Percentiles rank a stretch among this genome's conserved stretches.
Evolutionary conservation across 1,140 invertebrate species (phyloP).

Genomic region (Caenorhabditis remanei): DNA sequence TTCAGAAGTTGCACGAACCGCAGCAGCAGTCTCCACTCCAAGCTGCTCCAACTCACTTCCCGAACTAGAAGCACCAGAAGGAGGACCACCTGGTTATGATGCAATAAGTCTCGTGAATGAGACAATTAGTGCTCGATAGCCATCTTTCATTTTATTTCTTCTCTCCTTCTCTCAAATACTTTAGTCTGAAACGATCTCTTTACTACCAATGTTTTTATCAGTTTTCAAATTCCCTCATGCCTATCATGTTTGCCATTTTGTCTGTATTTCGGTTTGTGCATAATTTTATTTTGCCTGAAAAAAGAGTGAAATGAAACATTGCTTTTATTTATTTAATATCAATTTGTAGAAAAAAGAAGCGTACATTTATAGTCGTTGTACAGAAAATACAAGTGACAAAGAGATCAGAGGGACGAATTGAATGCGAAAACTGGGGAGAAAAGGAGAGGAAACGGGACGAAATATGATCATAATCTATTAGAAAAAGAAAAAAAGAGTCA

Average conservation of each 20-base stretch:
- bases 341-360: neutral
- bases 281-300: neutral
- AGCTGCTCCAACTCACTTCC: neutral
- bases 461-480: neutral
- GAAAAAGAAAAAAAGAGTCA: neutral
- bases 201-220: neutral
- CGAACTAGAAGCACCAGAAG: conserved; percentile 35
- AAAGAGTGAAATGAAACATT: conserved; percentile 1
- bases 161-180: neutral
- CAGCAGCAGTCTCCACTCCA: neutral
- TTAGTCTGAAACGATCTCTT: neutral
- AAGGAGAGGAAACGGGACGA: neutral
- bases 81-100: conserved; percentile 44
- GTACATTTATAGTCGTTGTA: conserved; percentile 41
- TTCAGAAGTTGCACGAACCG: conserved; percentile 1
- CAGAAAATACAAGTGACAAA: conserved; percentile 41
- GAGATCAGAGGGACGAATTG: conserved; percentile 29
- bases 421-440: neutral
- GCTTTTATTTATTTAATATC: neutral
- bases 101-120: conserved; percentile 33
- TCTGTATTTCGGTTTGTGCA: neutral
- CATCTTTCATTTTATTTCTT: neutral
- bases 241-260: conserved; percentile 28
- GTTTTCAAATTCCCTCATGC: neutral
- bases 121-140: conserved; percentile 19